Conservation (phyloP, 2,113 vertebrate species). For the Silurus meridionalis region DNA sequence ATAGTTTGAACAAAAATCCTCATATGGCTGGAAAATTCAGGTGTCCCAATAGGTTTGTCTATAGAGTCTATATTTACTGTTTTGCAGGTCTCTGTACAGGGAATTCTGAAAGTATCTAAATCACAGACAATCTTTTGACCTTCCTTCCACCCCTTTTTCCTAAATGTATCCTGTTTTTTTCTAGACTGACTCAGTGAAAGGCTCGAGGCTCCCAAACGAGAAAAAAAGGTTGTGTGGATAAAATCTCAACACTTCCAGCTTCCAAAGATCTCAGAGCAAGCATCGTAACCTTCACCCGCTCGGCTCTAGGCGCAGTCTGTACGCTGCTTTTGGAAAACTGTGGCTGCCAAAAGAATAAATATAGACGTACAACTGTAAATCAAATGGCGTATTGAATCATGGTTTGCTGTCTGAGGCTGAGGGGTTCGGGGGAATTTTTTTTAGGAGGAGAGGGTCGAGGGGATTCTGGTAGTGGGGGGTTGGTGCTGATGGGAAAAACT, state of each 20-base stretch:
- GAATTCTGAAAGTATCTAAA: not conserved
- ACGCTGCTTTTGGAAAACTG: constrained; percentile 1
- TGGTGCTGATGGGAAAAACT: too few species aligned
- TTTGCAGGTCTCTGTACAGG: not conserved
- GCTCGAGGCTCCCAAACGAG: constrained; percentile 14
- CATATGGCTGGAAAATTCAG: too few species aligned
- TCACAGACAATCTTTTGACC: constrained; percentile 8
- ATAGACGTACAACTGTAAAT: constrained; percentile 24
- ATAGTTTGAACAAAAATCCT: too few species aligned
- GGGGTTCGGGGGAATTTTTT: not conserved
- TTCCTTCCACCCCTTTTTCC: not conserved
- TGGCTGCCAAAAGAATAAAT: constrained; percentile 16
- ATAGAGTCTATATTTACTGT: too few species aligned
- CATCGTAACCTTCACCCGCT: not conserved
- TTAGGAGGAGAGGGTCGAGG: too few species aligned
- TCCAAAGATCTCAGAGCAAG: constrained; percentile 5
- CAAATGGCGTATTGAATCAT: constrained; percentile 10
- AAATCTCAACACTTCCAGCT: constrained; percentile 7
- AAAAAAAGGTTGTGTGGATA: not conserved
- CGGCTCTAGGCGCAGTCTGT: not conserved
- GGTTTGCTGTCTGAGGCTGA: not conserved
- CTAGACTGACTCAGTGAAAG: not conserved
- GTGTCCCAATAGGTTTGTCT: too few species aligned
- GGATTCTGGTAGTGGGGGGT: too few species aligned
- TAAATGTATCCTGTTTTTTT: not conserved